A percentile compares a stretch with the other conserved stretches of the same genome.
phyloP scores from a whole-genome alignment of 2,888 invertebrate species.

The Drosophila stalkeri region DNA sequence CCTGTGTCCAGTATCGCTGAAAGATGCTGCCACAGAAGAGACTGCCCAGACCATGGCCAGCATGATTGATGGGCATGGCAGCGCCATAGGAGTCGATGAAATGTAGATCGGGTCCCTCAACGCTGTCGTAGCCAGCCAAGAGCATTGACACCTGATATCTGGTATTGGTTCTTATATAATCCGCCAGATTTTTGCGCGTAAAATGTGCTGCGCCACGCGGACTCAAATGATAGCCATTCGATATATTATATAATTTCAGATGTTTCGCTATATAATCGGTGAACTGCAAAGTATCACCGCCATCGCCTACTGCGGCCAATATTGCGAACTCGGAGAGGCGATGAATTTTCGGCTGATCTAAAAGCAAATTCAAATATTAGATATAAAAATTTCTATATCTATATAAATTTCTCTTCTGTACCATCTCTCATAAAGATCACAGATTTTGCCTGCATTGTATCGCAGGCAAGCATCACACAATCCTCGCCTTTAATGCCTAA shows the following conservation, averaged over 20 bases:
- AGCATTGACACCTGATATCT: conserved; percentile 79
- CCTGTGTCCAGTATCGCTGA: conserved; percentile 93
- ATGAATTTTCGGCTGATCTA: conserved; percentile 96
- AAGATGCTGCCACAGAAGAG: conserved; percentile 95
- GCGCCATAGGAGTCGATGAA: conserved; percentile 98
- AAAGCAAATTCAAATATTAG: background rate
- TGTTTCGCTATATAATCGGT: conserved; percentile 98
- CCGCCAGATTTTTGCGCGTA: conserved; percentile 95
- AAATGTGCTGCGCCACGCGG: conserved; percentile 96
- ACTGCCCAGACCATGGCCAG: conserved; percentile 97
- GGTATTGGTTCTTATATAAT: conserved; percentile 94
- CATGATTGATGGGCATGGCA: conserved; percentile 93
- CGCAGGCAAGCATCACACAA: conserved; percentile 95
- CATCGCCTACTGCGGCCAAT: conserved; percentile 96
- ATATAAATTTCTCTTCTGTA: conserved; percentile 22
- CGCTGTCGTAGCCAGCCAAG: conserved; percentile 89
- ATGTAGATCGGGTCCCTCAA: conserved; percentile 93
- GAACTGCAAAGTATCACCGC: conserved; percentile 97
- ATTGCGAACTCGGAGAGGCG: conserved; percentile 94
- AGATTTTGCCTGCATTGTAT: conserved; percentile 93
- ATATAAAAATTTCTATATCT: background rate
- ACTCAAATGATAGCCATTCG: conserved; percentile 97
- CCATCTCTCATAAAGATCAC: conserved; percentile 93
- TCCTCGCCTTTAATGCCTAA: conserved; percentile 95
- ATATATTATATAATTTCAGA: conserved; percentile 98